A percentile compares a stretch with the other conserved stretches of the same genome.
These are phyloP conservation scores for Pluvialis apricaria DNA, from an alignment of 2,113 vertebrate species.

Conservation along the genomic window DNA sequence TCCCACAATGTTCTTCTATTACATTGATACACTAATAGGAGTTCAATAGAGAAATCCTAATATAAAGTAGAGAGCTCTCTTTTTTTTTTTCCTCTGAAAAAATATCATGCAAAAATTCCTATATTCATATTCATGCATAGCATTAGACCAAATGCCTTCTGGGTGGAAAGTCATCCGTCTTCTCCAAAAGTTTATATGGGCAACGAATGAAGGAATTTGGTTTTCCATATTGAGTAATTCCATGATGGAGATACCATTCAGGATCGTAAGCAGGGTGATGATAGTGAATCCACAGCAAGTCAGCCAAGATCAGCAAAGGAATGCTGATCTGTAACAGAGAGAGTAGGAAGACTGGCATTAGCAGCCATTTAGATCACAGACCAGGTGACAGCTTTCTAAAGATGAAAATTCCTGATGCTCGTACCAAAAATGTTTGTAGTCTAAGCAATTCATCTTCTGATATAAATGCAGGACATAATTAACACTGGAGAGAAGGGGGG, in stretches of 20 bases:
- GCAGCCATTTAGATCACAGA: not conserved
- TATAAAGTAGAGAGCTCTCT: not conserved
- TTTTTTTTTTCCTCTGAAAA: not conserved
- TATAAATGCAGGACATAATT: not conserved
- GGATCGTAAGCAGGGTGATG: not conserved
- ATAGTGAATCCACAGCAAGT: not conserved
- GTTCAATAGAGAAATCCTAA: not conserved
- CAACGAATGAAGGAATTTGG: not conserved
- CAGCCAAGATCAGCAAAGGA: not conserved
- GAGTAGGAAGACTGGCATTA: not conserved
- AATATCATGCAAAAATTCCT: not conserved
- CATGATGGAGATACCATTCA: not conserved
- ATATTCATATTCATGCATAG: not conserved
- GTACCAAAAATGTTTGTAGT: not conserved
- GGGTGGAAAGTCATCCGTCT: not conserved
- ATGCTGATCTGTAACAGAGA: not conserved
- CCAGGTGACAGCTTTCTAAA: not conserved
- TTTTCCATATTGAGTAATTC: not conserved
- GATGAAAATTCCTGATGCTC: not conserved
- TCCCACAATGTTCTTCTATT: not conserved
- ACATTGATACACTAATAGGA: not conserved
- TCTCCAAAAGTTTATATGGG: not conserved
- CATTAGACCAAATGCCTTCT: not conserved
- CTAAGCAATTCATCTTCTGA: not conserved
- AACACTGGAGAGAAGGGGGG: not conserved